Conservation (phyloP, 2,797 vertebrate species). For the Triplophysa bombifrons region DNA sequence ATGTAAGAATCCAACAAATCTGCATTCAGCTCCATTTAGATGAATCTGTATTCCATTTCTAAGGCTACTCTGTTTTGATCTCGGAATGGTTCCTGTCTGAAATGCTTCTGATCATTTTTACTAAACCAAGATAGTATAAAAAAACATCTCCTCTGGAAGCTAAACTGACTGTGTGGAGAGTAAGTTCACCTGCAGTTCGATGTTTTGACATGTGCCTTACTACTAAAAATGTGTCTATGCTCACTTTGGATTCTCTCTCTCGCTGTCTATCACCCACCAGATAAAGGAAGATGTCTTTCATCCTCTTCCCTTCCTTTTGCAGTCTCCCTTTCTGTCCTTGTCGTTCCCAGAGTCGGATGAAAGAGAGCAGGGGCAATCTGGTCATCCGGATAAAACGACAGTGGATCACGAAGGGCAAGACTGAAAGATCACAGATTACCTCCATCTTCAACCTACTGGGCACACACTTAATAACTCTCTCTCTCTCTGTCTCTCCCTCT, state of each 20-base stretch:
- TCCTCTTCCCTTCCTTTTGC: background rate
- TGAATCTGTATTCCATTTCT: background rate
- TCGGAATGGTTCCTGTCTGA: slow-evolving; percentile 8
- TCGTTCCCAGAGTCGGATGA: slow-evolving; percentile 7
- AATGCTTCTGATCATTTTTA: background rate
- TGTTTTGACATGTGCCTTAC: background rate
- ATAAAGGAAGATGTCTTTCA: slow-evolving; percentile 10
- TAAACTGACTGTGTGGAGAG: background rate
- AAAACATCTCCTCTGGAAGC: background rate
- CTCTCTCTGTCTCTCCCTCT: background rate
- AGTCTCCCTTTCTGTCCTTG: slow-evolving; percentile 5
- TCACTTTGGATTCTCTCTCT: slow-evolving; percentile 14
- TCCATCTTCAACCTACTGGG: slow-evolving; percentile 5
- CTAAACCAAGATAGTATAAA: background rate
- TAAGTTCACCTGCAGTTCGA: slow-evolving; percentile 17
- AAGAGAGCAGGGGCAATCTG: slow-evolving; percentile 18
- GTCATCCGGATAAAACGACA: slow-evolving; percentile 32
- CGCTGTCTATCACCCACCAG: slow-evolving; percentile 1
- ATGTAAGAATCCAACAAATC: background rate
- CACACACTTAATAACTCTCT: background rate
- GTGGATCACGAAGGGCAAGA: slow-evolving; percentile 20
- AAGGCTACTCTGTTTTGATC: background rate
- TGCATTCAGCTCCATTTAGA: background rate
- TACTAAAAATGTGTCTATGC: slow-evolving; percentile 15
- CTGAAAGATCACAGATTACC: slow-evolving; percentile 35